Percentiles rank a stretch among this genome's conserved stretches.
Evolutionary conservation across 2,113 vertebrate genomes (phyloP).

Genomic region (Osmerus mordax): DNA sequence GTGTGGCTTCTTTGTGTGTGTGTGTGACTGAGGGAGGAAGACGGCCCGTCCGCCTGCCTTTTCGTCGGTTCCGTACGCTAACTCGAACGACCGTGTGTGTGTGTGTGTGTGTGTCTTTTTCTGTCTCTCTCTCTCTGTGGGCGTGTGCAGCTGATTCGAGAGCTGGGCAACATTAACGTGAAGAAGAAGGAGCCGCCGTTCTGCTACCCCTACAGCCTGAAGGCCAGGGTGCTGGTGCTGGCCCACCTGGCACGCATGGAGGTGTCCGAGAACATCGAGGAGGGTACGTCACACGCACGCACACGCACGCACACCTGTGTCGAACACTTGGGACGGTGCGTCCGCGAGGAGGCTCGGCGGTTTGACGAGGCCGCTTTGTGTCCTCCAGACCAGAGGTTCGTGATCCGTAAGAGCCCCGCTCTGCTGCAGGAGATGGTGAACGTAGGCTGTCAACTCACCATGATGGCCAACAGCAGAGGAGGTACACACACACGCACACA

Average conservation of each 20-base stretch:
- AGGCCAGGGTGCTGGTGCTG: constrained; percentile 90
- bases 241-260: constrained; percentile 92
- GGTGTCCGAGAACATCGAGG: constrained; percentile 88
- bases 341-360: background rate
- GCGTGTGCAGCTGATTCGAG: constrained; percentile 85
- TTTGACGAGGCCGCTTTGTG: background rate
- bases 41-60: no score
- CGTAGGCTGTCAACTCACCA: constrained; percentile 94
- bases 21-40: no score
- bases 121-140: constrained; percentile 39
- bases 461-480: constrained; percentile 97
- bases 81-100: background rate
- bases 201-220: constrained; percentile 96
- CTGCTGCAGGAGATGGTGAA: constrained; percentile 99
- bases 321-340: no score
- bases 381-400: constrained; percentile 92
- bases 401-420: constrained; percentile 91
- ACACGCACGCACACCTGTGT: background rate
- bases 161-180: constrained; percentile 95
- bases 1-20: background rate
- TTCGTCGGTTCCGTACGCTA: no score
- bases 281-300: constrained; percentile 76
- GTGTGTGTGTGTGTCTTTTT: background rate
- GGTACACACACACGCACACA: constrained; percentile 66
- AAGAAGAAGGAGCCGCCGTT: constrained; percentile 99